These are phyloP conservation scores for Eulemur rubriventer DNA, from an alignment of 2,797 vertebrate species.

Conservation along the genomic window DNA sequence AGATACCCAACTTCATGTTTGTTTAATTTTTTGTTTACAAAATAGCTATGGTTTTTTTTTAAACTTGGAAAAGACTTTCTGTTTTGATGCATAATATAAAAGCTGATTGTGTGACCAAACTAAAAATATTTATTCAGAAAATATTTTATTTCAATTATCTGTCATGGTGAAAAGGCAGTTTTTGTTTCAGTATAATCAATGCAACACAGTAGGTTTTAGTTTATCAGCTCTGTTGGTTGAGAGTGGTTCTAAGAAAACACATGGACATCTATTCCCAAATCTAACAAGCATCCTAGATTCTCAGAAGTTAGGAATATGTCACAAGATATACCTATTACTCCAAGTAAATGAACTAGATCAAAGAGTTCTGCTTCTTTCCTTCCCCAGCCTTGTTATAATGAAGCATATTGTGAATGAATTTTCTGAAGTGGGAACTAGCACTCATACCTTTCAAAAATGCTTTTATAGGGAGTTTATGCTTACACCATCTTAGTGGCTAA, in stretches of 20 bases:
- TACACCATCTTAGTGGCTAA: neutral
- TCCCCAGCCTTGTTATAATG: neutral
- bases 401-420: slow-evolving; percentile 12
- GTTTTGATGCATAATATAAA: slow-evolving; percentile 73
- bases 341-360: neutral
- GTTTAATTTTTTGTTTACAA: slow-evolving; percentile 67
- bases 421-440: slow-evolving; percentile 18
- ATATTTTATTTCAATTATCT: slow-evolving; percentile 49
- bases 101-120: slow-evolving; percentile 56
- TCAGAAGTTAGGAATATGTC: neutral
- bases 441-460: slow-evolving; percentile 6
- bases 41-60: slow-evolving; percentile 45
- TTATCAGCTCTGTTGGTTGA: slow-evolving; percentile 22
- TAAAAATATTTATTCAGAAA: slow-evolving; percentile 78
- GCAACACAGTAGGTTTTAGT: slow-evolving; percentile 12
- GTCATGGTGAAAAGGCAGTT: slow-evolving; percentile 29
- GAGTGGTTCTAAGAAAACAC: slow-evolving; percentile 14
- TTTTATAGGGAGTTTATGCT: neutral
- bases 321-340: neutral
- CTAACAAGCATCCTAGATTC: neutral
- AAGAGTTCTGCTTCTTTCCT: slow-evolving; percentile 11
- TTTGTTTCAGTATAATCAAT: slow-evolving; percentile 40
- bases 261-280: neutral
- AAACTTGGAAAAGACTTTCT: slow-evolving; percentile 55
- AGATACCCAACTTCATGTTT: slow-evolving; percentile 55